A percentile compares a stretch with the other conserved stretches of the same genome.
These are phyloP conservation scores for Myotis davidii DNA, from an alignment of 2,113 vertebrate species.

Conservation along the genomic window DNA sequence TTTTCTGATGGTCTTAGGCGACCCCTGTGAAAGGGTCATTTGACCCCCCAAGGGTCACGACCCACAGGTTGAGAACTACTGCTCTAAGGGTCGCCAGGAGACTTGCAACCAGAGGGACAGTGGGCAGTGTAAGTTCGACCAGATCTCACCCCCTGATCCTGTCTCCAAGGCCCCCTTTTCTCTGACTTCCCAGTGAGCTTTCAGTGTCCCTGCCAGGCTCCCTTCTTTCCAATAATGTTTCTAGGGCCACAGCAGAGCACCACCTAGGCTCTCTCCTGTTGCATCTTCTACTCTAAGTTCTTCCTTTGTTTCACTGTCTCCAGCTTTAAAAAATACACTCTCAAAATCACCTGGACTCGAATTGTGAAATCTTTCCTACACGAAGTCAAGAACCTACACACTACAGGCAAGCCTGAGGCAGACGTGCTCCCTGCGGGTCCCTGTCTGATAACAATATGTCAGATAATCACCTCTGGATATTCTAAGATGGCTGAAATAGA, in stretches of 20 bases:
- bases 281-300: not conserved
- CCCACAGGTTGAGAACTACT: too few species aligned
- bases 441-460: not conserved
- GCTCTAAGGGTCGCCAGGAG: not conserved
- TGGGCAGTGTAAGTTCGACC: not conserved
- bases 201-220: not conserved
- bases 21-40: too few species aligned
- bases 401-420: not conserved
- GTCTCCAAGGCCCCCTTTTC: not conserved
- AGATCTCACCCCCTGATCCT: not conserved
- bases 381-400: not conserved
- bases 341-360: not conserved
- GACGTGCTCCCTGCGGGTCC: not conserved
- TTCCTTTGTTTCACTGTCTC: not conserved
- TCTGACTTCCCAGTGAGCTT: not conserved
- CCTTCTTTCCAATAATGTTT: not conserved
- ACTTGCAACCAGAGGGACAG: not conserved
- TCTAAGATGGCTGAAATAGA: not conserved
- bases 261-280: not conserved
- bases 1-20: too few species aligned
- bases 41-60: too few species aligned
- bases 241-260: not conserved
- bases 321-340: not conserved
- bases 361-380: too few species aligned
- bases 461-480: not conserved